Base-by-base conservation (phyloP, 1,140 invertebrate species). In the Muscidifurax raptorellus region DNA sequence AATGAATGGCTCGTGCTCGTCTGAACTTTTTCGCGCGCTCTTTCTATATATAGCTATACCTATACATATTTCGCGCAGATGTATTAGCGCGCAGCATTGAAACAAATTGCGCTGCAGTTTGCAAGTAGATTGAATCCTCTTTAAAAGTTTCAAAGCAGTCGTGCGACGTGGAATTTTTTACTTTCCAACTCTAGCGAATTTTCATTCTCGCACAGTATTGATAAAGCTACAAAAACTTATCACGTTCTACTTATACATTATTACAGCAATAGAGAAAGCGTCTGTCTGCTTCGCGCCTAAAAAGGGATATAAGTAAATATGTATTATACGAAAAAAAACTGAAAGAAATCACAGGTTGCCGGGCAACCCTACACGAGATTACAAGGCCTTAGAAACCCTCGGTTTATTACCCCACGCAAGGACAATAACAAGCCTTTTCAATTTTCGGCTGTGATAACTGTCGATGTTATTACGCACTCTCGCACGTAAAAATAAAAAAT, bases 391-490 rank as follows among this genome's bases (percentile, higher is more conserved):
- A 47, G 40, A 76, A 25, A 76, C n/a, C 75, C 18, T 18, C 4
- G 47, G 27, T 77, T 76, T 77, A 77, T 77, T 77, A 32, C 44
- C 52, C 4, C 27, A 76, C 13, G 22, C 47, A 64, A 77, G 75
- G 75, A 27, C 27, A 47, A 59, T 27, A 59, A 28, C 75, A 77
- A 59, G 44, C 25, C 75, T 77, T 77, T 77, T 77, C 75, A 77
- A 77, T 77, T 77, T 77, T 77, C 75, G 25, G 47, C 75, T 76
- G 74, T 47, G 40, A 76, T 76, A 76, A 76, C 40, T 76, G 25
- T 47, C 18, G 18, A 59, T n/a, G 52, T n/a, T 59, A 59, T 59
- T 59, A 59, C 52, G 52, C 52, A 59, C 22, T 59, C 52, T 59
- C 52, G 1, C 47, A 59, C 52, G 52, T 59, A 22, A 2, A 18